These are phyloP conservation scores for Hemichromis elongatus DNA, from an alignment of 2,113 vertebrate genomes.

Conservation along the genomic window DNA sequence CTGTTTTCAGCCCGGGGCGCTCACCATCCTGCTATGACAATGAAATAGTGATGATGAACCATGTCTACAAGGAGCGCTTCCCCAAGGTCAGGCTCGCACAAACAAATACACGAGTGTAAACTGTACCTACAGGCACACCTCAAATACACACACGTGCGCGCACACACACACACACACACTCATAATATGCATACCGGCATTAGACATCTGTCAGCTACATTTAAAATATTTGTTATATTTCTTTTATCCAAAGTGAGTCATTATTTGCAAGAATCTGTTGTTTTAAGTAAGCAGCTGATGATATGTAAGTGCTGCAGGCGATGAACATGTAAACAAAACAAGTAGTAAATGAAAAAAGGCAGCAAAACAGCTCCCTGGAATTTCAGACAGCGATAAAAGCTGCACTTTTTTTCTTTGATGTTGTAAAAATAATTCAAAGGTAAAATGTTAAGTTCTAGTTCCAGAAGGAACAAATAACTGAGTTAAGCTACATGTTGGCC, in stretches of 20 bases:
- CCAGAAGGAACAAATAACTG: background rate
- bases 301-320: background rate
- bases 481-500: background rate
- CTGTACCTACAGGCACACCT: background rate
- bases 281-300: background rate
- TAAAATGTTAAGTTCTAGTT: background rate
- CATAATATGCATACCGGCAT: background rate
- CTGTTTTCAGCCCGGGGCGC: constrained; percentile 79
- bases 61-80: constrained; percentile 93
- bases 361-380: background rate
- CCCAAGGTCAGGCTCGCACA: constrained; percentile 81
- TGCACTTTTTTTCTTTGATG: background rate
- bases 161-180: background rate
- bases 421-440: background rate
- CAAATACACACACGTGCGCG: background rate
- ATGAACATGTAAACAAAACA: background rate
- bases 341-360: background rate
- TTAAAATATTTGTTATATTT: background rate
- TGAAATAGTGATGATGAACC: constrained; percentile 96
- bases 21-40: constrained; percentile 91
- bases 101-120: constrained; percentile 24
- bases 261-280: background rate
- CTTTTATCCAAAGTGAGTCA: background rate
- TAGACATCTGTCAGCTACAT: background rate
- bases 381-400: background rate